These are phyloP conservation scores for Phortica variegata DNA, from an alignment of 1,140 invertebrate genomes.

Conservation along the genomic window DNA sequence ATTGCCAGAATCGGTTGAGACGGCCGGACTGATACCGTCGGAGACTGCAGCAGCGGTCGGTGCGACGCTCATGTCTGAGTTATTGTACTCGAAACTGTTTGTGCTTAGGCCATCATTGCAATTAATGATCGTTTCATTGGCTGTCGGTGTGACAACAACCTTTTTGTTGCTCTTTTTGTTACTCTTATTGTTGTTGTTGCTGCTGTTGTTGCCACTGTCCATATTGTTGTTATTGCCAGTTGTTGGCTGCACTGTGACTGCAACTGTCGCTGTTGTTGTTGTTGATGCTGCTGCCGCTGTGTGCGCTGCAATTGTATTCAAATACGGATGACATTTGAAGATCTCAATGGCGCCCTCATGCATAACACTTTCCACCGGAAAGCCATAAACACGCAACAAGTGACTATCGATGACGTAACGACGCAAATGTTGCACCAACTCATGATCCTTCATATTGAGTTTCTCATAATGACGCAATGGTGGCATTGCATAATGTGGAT, in stretches of 20 bases:
- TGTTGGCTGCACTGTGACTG: slow-evolving; percentile 55
- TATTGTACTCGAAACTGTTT: slow-evolving; percentile 2
- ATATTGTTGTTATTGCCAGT: too few species aligned
- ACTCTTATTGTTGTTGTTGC: too few species aligned
- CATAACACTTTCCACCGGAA: slow-evolving; percentile 66
- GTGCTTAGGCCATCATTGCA: slow-evolving; percentile 28
- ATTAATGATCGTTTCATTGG: slow-evolving; percentile 36
- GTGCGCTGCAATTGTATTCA: slow-evolving; percentile 53
- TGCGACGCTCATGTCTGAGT: slow-evolving; percentile 1
- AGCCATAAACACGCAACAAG: slow-evolving; percentile 70
- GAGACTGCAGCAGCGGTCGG: slow-evolving; percentile 51
- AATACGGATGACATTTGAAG: slow-evolving; percentile 59
- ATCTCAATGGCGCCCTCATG: slow-evolving; percentile 65
- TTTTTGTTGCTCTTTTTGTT: too few species aligned
- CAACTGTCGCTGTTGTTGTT: too few species aligned
- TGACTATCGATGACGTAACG: slow-evolving; percentile 66
- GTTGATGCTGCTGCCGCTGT: slow-evolving; percentile 34
- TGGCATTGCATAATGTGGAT: slow-evolving; percentile 30
- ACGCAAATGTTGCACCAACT: slow-evolving; percentile 58
- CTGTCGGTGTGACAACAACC: too few species aligned
- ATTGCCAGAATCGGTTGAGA: slow-evolving; percentile 41
- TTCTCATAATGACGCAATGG: slow-evolving; percentile 49
- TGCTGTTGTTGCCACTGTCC: too few species aligned
- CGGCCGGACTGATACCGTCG: slow-evolving; percentile 24
- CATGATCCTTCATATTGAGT: slow-evolving; percentile 53